phyloP scores from a whole-genome alignment of 2,113 vertebrate species.

The Uropsilus gracilis region DNA sequence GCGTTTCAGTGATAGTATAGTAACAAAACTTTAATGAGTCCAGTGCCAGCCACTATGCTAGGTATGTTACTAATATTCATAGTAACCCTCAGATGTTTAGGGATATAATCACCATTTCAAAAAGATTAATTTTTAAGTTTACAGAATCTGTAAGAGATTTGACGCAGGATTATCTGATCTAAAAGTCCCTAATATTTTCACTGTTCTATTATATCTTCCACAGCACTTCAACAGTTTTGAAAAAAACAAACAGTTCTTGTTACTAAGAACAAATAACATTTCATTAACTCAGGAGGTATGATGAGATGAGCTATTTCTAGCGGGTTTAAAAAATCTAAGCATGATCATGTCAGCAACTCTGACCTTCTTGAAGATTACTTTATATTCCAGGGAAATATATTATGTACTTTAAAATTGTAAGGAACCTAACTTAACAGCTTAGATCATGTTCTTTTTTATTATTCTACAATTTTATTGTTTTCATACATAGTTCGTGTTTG shows the following conservation, averaged over 20 bases:
- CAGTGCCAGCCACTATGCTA: too few species aligned
- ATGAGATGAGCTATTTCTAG: slow-evolving; percentile 17
- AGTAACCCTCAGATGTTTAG: too few species aligned
- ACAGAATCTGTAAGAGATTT: not conserved
- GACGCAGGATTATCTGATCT: not conserved
- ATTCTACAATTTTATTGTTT: too few species aligned
- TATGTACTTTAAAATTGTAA: not conserved
- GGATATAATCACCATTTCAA: too few species aligned
- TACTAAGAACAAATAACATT: not conserved
- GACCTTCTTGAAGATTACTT: not conserved
- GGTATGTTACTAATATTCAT: too few species aligned
- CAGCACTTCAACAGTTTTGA: not conserved
- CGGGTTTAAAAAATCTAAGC: not conserved
- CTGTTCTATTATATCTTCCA: not conserved
- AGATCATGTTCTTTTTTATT: too few species aligned
- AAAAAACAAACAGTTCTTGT: not conserved
- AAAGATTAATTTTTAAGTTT: not conserved
- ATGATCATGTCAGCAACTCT: not conserved
- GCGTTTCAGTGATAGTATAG: too few species aligned
- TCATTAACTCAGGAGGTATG: not conserved
- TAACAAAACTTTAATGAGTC: too few species aligned
- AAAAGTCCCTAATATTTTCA: not conserved
- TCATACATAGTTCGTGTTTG: too few species aligned
- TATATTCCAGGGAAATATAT: slow-evolving; percentile 7
- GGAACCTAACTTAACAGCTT: not conserved